These are phyloP conservation scores for Synanthedon vespiformis DNA, from an alignment of 2,888 invertebrate species.

Conservation along the genomic window DNA sequence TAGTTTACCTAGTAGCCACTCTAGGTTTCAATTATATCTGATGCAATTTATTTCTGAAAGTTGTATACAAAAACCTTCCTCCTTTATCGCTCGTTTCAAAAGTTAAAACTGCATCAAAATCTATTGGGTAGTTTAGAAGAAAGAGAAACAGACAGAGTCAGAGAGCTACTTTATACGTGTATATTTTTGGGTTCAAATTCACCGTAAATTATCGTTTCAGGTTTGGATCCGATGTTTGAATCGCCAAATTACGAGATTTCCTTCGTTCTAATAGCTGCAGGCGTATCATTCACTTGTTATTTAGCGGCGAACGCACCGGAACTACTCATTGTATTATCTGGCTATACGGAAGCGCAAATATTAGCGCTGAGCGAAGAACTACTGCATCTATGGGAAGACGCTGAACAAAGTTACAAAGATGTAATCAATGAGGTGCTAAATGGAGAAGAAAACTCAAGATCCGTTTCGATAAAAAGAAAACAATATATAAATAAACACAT, in stretches of 20 bases:
- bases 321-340: slow-evolving; percentile 27
- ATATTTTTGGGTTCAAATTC: no score
- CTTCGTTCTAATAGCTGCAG: slow-evolving; percentile 9
- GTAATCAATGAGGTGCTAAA: not conserved
- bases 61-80: no score
- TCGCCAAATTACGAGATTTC: slow-evolving; percentile 39
- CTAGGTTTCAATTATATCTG: no score
- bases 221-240: slow-evolving; percentile 34
- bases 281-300: slow-evolving; percentile 19
- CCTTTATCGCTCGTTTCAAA: no score
- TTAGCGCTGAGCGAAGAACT: slow-evolving; percentile 1
- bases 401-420: not conserved
- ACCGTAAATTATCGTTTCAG: slow-evolving; percentile 12
- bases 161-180: no score
- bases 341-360: slow-evolving; percentile 8
- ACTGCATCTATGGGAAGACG: not conserved
- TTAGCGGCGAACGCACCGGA: slow-evolving; percentile 24
- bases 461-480: not conserved
- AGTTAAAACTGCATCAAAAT: no score
- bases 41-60: no score
- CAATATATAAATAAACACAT: slow-evolving; percentile 18
- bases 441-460: not conserved
- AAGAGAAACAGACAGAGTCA: no score
- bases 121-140: no score
- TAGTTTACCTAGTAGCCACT: no score